Evolutionary conservation across 2,113 vertebrate species (phyloP).

Genomic region (Galemys pyrenaicus): DNA sequence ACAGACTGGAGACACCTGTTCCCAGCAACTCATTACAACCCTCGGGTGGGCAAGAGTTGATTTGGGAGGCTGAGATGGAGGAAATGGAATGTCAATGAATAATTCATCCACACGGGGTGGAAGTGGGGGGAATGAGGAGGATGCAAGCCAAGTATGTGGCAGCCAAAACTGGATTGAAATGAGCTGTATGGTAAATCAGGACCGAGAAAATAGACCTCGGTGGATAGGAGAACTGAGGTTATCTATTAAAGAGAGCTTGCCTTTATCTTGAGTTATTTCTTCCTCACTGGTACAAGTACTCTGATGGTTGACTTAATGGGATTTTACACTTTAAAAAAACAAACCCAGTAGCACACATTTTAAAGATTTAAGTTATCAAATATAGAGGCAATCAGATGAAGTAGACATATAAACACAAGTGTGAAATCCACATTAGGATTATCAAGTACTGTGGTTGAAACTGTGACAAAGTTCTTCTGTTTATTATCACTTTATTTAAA

Average conservation of each 20-base stretch:
- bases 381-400: neutral
- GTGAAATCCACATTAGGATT: neutral
- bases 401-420: neutral
- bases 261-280: neutral
- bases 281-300: neutral
- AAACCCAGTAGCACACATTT: neutral
- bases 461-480: neutral
- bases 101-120: neutral
- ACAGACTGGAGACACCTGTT: neutral
- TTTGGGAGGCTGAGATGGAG: neutral
- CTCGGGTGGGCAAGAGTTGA: neutral
- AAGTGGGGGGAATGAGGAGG: neutral
- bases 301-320: neutral
- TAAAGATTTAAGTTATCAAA: constrained; percentile 16
- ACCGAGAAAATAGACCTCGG: neutral
- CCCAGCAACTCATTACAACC: neutral
- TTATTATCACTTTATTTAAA: neutral
- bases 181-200: neutral
- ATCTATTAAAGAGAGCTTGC: neutral
- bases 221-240: neutral
- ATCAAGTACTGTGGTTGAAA: neutral
- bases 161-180: constrained; percentile 14
- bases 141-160: neutral
- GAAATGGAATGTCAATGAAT: neutral
- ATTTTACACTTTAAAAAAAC: constrained; percentile 30